Evolutionary conservation across 2,113 vertebrate genomes (phyloP).

Genomic region (Pseudorhombus dupliciocellatus): DNA sequence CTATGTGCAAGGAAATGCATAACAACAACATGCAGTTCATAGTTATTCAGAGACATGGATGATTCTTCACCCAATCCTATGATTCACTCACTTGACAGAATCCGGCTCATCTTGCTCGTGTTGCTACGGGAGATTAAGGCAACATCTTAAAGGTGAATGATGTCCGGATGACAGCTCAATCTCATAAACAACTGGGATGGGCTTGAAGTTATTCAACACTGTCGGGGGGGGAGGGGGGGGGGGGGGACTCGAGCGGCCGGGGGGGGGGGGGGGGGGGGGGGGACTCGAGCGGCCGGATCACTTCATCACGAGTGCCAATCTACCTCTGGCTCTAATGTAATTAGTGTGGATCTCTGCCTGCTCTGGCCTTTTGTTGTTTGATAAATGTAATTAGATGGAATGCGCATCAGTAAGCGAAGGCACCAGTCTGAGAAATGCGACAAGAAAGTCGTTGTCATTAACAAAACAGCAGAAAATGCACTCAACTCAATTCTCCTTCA

Average conservation of each 20-base stretch:
- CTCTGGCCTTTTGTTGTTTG: conserved; percentile 70
- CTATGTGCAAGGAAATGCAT: too few species aligned
- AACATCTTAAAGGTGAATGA: conserved; percentile 61
- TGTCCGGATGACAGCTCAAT: conserved; percentile 65
- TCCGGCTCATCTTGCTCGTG: conserved; percentile 12
- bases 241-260: conserved; percentile 43
- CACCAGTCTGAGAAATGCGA: conserved; percentile 51
- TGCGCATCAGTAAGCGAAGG: conserved; percentile 51
- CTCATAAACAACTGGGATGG: conserved; percentile 70
- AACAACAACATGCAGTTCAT: too few species aligned
- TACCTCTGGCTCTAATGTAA: conserved; percentile 70
- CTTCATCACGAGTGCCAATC: conserved; percentile 71
- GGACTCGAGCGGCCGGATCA: conserved; percentile 53
- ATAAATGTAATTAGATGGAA: conserved; percentile 75
- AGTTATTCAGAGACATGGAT: neutral
- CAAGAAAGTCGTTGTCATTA: conserved; percentile 66
- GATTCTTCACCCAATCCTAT: conserved; percentile 12
- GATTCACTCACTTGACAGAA: conserved; percentile 16
- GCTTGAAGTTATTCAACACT: conserved; percentile 61
- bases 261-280: too few species aligned
- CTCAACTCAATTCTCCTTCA: conserved; percentile 44
- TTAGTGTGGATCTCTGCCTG: conserved; percentile 67
- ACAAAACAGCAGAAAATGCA: conserved; percentile 49
- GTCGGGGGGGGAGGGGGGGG: too few species aligned
- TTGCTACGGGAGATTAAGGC: conserved; percentile 21